A percentile compares a stretch with the other conserved stretches of the same genome.
Conservation (phyloP, 2,113 vertebrate species). For the Bagarius yarrelli region DNA sequence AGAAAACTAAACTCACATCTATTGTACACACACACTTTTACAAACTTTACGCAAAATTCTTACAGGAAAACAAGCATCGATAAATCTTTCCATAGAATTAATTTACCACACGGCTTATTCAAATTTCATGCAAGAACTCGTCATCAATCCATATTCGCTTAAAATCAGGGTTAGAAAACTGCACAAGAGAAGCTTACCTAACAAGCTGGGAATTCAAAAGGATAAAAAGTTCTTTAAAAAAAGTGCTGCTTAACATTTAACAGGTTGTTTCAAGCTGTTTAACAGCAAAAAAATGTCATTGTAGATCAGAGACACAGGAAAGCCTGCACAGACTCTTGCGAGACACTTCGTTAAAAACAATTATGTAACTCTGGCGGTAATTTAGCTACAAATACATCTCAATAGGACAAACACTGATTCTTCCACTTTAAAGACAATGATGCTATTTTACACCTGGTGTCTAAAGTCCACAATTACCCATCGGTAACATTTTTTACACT, state of each 20-base stretch:
- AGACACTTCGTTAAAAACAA: background rate
- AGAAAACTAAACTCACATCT: background rate
- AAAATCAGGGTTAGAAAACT: slow-evolving; percentile 27
- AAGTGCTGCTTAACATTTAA: background rate
- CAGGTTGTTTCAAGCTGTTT: background rate
- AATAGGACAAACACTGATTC: background rate
- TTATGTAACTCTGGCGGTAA: background rate
- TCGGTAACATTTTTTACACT: background rate
- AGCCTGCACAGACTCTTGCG: background rate
- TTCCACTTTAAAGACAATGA: background rate
- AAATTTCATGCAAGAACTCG: background rate
- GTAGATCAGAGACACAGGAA: background rate
- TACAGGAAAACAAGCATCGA: background rate
- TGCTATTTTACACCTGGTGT: background rate
- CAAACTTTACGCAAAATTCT: slow-evolving; percentile 11
- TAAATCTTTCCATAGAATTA: slow-evolving; percentile 5
- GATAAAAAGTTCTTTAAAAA: background rate
- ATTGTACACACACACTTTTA: slow-evolving; percentile 20
- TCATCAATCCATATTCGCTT: slow-evolving; percentile 37
- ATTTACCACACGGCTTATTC: slow-evolving; percentile 1
- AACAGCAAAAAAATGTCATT: background rate
- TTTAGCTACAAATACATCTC: background rate
- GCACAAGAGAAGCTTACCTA: slow-evolving; percentile 11
- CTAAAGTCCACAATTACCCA: background rate
- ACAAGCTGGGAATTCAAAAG: background rate